phyloP scores from a whole-genome alignment of 2,113 vertebrate species.

The Elaphurus davidianus region DNA sequence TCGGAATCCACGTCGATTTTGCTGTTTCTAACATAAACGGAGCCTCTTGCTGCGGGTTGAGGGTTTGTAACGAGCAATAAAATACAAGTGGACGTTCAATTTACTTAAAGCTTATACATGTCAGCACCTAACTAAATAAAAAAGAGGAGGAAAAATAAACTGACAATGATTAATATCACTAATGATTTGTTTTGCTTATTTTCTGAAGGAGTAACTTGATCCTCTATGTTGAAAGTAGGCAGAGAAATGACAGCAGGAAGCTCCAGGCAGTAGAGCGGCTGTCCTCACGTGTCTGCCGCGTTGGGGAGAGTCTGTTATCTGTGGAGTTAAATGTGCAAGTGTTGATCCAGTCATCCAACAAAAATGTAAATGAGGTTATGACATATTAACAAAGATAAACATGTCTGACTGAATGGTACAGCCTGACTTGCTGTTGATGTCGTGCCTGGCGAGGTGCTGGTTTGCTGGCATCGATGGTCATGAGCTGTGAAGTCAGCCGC shows the following conservation, averaged over 20 bases:
- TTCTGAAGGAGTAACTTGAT: slow-evolving; percentile 59
- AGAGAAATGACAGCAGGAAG: slow-evolving; percentile 64
- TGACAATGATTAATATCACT: slow-evolving; percentile 63
- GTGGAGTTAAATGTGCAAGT: slow-evolving; percentile 66
- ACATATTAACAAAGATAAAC: not conserved
- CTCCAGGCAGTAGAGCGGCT: slow-evolving; percentile 45
- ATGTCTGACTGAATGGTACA: not conserved
- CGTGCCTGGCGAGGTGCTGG: not conserved
- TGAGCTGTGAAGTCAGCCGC: not conserved
- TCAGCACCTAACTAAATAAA: slow-evolving; percentile 64
- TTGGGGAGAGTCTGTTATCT: slow-evolving; percentile 57
- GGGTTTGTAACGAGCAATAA: slow-evolving; percentile 59
- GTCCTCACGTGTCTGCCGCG: slow-evolving; percentile 21
- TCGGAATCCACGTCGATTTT: not conserved
- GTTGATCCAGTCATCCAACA: not conserved
- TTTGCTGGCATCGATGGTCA: not conserved
- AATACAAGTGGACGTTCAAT: slow-evolving; percentile 53
- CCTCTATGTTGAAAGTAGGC: slow-evolving; percentile 73
- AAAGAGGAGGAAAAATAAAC: slow-evolving; percentile 57
- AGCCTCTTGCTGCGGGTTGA: slow-evolving; percentile 53
- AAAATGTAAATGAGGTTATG: not conserved
- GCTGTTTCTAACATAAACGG: slow-evolving; percentile 56
- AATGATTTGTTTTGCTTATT: slow-evolving; percentile 57
- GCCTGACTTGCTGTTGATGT: not conserved
- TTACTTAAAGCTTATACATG: slow-evolving; percentile 70